Conservation (phyloP, 2,888 invertebrate genomes). For the Apocheima hispidaria region DNA sequence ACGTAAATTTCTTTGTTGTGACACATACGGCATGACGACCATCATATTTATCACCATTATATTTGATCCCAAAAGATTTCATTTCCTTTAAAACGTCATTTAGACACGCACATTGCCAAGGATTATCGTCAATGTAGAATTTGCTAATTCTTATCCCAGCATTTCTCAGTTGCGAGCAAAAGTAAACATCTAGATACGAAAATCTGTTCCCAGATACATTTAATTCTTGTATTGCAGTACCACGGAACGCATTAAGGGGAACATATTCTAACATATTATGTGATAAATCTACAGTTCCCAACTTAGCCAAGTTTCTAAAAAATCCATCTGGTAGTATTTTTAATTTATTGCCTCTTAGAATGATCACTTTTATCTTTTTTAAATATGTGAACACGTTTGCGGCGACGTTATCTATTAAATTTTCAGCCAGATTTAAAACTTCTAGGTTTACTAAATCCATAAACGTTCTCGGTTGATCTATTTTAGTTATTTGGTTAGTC, state of each 20-base stretch:
- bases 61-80: conserved; percentile 58
- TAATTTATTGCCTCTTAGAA: conserved; percentile 62
- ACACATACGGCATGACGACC: conserved; percentile 67
- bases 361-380: conserved; percentile 60
- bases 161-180: conserved; percentile 67
- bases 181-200: conserved; percentile 69
- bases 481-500: conserved; percentile 60
- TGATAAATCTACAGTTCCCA: conserved; percentile 64
- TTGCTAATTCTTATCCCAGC: conserved; percentile 63
- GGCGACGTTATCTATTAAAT: conserved; percentile 59
- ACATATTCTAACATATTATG: conserved; percentile 63
- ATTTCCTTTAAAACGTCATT: conserved; percentile 67
- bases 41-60: conserved; percentile 61
- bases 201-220: conserved; percentile 67
- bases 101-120: conserved; percentile 75
- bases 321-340: conserved; percentile 60
- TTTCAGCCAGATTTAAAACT: conserved; percentile 61
- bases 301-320: conserved; percentile 59
- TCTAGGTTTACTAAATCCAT: conserved; percentile 59
- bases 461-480: conserved; percentile 54
- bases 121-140: conserved; percentile 71
- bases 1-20: conserved; percentile 57
- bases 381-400: conserved; percentile 61
- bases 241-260: conserved; percentile 66
- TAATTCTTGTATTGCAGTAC: conserved; percentile 61